Conservation (phyloP, 2,888 invertebrate genomes). For the Nomada flava region DNA sequence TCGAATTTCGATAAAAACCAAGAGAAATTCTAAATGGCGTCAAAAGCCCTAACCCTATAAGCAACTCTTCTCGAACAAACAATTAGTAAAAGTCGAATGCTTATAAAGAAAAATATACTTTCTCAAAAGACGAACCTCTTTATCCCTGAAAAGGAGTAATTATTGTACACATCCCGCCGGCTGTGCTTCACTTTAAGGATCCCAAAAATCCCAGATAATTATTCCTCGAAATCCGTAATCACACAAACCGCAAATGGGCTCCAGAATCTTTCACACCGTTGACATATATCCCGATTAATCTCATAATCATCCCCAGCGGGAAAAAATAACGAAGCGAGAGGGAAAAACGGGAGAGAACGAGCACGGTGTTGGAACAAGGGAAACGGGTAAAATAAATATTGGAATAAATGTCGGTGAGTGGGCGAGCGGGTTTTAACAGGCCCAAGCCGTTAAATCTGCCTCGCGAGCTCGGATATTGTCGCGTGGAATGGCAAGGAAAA, state of each 20-base stretch:
- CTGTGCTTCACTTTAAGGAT: not conserved
- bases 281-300: conserved; percentile 49
- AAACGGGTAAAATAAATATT: conserved; percentile 64
- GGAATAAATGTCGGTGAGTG: conserved; percentile 60
- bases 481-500: conserved; percentile 55
- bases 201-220: not conserved
- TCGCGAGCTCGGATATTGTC: conserved; percentile 57
- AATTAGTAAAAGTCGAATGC: too few species aligned
- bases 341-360: not conserved
- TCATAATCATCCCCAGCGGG: conserved; percentile 48
- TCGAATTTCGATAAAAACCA: not conserved
- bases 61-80: not conserved
- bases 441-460: conserved; percentile 55
- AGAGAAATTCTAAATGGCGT: not conserved
- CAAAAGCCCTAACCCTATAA: not conserved
- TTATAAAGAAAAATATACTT: too few species aligned
- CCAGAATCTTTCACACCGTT: not conserved
- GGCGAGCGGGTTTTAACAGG: conserved; percentile 53
- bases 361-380: conserved; percentile 27
- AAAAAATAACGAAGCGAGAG: not conserved
- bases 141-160: too few species aligned
- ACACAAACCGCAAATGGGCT: not conserved
- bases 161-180: too few species aligned
- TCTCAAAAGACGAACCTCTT: too few species aligned
- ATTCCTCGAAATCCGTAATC: not conserved